phyloP scores from a whole-genome alignment of 2,797 vertebrate genomes.

The Sphenopsis melanotis region DNA sequence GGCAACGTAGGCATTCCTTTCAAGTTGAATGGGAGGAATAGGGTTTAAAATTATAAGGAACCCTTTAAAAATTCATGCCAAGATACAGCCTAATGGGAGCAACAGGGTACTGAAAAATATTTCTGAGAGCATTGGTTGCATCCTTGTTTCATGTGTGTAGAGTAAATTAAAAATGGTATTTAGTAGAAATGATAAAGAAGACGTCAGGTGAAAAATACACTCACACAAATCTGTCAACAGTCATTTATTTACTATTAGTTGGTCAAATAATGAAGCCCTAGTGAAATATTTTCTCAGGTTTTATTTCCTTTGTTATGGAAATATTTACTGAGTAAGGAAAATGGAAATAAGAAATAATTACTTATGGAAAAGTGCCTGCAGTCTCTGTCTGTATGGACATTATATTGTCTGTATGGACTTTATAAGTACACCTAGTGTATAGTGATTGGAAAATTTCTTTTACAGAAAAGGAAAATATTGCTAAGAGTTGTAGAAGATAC shows the following conservation, averaged over 20 bases:
- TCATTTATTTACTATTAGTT: background rate
- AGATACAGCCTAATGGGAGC: background rate
- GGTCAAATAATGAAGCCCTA: background rate
- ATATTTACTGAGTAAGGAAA: background rate
- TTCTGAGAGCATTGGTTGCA: background rate
- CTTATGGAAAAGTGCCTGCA: background rate
- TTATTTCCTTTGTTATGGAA: background rate
- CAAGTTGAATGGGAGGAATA: background rate
- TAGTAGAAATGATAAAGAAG: background rate
- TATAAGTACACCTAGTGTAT: background rate
- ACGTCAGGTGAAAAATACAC: background rate
- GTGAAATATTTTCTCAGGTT: background rate
- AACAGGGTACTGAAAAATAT: background rate
- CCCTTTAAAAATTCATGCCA: conserved; percentile 20
- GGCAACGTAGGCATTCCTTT: background rate
- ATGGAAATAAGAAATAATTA: background rate
- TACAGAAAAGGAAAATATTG: background rate
- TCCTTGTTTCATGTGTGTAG: background rate
- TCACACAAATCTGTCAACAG: background rate
- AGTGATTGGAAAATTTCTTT: background rate
- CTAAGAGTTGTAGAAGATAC: background rate
- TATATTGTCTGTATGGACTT: background rate
- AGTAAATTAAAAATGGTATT: background rate
- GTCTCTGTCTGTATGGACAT: background rate
- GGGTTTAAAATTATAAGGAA: background rate